A percentile compares a stretch with the other conserved stretches of the same genome.
Conservation (phyloP, 2,888 invertebrate species). For the Branchipolynoe longqiensis region DNA sequence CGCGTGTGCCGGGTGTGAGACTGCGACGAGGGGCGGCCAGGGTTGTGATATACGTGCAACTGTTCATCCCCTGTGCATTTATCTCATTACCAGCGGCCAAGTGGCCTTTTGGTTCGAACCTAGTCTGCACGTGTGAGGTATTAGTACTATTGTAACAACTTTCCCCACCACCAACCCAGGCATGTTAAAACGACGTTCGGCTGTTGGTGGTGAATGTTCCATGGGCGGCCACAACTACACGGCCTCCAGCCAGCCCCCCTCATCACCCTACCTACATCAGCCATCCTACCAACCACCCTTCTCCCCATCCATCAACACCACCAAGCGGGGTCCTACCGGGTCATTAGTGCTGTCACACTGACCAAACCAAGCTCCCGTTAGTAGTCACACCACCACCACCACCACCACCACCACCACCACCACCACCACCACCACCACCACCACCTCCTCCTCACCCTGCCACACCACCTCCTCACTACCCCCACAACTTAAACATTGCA, state of each 20-base stretch:
- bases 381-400: constrained; percentile 38
- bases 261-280: too few species aligned
- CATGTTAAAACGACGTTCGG: constrained; percentile 8
- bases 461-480: background rate
- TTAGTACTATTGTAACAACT: background rate
- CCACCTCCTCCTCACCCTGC: background rate
- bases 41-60: constrained; percentile 55
- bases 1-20: too few species aligned
- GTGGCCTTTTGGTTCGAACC: constrained; percentile 15
- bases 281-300: constrained; percentile 10
- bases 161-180: background rate
- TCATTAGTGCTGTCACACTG: background rate
- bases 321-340: constrained; percentile 23
- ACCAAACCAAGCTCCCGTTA: constrained; percentile 1
- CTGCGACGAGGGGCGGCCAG: too few species aligned
- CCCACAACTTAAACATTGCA: constrained; percentile 43
- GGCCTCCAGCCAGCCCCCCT: too few species aligned
- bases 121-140: constrained; percentile 12
- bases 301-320: constrained; percentile 39
- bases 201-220: constrained; percentile 15
- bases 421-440: background rate
- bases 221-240: too few species aligned
- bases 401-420: too few species aligned
- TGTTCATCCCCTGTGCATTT: constrained; percentile 54
- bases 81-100: constrained; percentile 54